Base-by-base conservation (phyloP, 2,113 vertebrate genomes). In the Heterotilapia buettikoferi region DNA sequence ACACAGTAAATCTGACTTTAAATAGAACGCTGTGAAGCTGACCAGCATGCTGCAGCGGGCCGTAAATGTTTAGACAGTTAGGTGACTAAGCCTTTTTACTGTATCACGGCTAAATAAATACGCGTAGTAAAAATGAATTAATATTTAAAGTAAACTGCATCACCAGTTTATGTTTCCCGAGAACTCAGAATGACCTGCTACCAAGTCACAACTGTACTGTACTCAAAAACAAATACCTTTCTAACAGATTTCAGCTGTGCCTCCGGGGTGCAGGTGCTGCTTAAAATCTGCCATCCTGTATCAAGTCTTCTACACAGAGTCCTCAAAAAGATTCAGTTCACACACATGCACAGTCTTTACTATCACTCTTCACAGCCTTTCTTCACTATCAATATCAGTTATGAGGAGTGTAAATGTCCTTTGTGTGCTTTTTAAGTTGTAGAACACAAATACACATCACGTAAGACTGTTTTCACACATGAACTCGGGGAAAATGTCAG, bases 171-270 rank as follows among this genome's bases (percentile, higher is more conserved):
- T 50, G 26, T 78, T 78, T 78, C 43, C 10, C 1, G 3, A 18
- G 3, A 47, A 89, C 66, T 68, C 21, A 54, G 56, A 85, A 80
- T 47, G 84, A 84, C 80, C 50, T 86, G 87, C 43, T 86, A 36
- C 40, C 13, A 61, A 90, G 43, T 71, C 45, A 66, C 19, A 52
- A 81, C 40, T 56, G 61, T 10, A n/a, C 47, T 78, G 4, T 31
- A 78, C 43, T 78, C 71, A 78, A 78, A 83, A 86, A 71, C 33
- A 82, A 91, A 90, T 78, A 57, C 63, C 71, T 66, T 56, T 88
- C 80, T 92, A 79, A 93, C 71, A 63, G 56, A 81, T 87, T 84
- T 86, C 91, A 86, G 80, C 66, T 85, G 87, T 81, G 57, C 76
- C 61, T 82, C 29, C 1, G 19, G 9, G 5, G 6, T 21, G 38